A percentile compares a stretch with the other conserved stretches of the same genome.
Conservation (phyloP, 2,797 vertebrate species). For the Simalia tracyae region DNA sequence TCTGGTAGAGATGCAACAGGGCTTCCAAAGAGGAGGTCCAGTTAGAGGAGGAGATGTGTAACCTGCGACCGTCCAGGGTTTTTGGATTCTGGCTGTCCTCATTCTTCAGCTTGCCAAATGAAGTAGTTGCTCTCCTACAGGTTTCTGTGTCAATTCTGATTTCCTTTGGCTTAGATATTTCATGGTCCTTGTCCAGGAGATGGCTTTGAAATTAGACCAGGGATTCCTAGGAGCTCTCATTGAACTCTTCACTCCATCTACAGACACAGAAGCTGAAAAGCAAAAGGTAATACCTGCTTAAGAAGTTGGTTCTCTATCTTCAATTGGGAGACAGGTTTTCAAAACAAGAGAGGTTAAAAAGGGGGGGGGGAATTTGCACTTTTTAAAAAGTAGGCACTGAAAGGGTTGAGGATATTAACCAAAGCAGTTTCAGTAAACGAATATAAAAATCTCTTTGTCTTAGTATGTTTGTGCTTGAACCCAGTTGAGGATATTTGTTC, state of each 20-base stretch:
- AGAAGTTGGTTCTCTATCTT: neutral
- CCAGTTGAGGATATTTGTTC: conserved; percentile 12
- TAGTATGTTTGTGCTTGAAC: neutral
- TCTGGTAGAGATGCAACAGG: too few species aligned
- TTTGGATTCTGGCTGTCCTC: too few species aligned
- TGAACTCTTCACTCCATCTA: conserved; percentile 82
- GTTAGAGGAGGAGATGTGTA: neutral
- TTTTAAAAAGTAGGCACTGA: neutral
- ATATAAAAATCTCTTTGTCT: neutral
- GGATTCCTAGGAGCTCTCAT: conserved; percentile 87
- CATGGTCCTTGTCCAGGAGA: conserved; percentile 98
- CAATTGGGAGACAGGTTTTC: neutral
- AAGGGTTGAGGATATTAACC: neutral
- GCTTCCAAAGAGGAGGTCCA: too few species aligned
- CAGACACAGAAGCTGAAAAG: conserved; percentile 75
- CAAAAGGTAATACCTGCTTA: conserved; percentile 77
- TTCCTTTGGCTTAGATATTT: conserved; percentile 83
- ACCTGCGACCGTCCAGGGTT: too few species aligned
- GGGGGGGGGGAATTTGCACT: neutral
- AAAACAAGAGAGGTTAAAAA: neutral
- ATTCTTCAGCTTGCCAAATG: neutral
- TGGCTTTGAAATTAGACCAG: conserved; percentile 95
- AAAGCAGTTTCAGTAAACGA: neutral
- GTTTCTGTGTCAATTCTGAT: neutral
- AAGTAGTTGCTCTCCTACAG: neutral